These are phyloP conservation scores for Heteronetta atricapilla DNA, from an alignment of 2,113 vertebrate species.

Conservation along the genomic window DNA sequence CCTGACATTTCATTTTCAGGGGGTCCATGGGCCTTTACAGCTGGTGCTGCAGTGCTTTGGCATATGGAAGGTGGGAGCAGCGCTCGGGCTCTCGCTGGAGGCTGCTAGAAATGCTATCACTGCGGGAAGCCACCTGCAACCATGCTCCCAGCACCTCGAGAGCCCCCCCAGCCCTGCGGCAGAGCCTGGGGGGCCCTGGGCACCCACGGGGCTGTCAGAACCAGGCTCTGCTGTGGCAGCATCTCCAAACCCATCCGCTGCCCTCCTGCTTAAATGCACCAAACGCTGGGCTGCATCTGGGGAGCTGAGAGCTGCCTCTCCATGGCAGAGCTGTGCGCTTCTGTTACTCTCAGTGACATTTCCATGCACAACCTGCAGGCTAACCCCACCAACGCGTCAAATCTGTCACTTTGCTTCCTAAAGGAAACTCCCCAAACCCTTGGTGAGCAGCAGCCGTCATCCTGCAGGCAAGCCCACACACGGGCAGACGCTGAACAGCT, in stretches of 20 bases:
- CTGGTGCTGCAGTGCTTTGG: accelerated
- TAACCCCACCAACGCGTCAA: not conserved
- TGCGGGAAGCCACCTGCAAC: not conserved
- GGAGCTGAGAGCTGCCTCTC: not conserved
- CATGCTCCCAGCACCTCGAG: accelerated
- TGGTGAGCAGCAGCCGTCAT: accelerated
- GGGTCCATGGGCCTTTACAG: not conserved
- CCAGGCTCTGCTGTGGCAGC: not conserved
- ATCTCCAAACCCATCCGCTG: not conserved
- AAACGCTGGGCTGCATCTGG: not conserved
- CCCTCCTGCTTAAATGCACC: not conserved
- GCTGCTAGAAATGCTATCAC: not conserved
- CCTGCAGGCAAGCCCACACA: accelerated
- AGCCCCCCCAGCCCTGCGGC: not conserved
- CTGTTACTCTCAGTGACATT: not conserved
- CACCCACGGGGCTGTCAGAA: not conserved
- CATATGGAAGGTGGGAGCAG: not conserved
- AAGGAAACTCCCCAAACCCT: not conserved
- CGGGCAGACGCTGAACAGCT: accelerated
- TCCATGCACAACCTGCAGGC: not conserved
- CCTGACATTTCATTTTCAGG: not conserved
- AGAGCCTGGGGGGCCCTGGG: no score
- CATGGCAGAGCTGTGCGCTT: accelerated
- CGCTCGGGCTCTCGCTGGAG: not conserved
- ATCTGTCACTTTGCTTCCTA: not conserved